phyloP scores from a whole-genome alignment of 2,797 vertebrate species.

The Salarias fasciatus region DNA sequence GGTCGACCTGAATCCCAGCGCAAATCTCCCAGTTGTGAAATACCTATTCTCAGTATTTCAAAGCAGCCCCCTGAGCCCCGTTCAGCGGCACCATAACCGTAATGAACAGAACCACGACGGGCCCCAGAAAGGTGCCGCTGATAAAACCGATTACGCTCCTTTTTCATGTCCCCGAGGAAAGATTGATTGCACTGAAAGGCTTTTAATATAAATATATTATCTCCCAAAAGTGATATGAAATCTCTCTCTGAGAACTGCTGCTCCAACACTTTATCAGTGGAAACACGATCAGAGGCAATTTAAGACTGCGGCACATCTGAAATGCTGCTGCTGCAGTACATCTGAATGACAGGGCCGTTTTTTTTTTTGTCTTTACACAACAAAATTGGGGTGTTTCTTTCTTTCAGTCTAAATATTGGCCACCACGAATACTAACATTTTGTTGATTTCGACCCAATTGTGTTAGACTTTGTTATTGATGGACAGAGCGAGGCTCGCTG shows the following conservation, averaged over 20 bases:
- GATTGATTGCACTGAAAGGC: constrained; percentile 77
- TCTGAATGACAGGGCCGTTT: constrained; percentile 45
- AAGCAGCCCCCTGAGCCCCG: constrained; percentile 69
- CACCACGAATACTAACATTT: neutral
- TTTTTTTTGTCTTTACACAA: constrained; percentile 23
- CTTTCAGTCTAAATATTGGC: constrained; percentile 43
- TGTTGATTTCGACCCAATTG: too few relatives aligned
- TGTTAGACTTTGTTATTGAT: neutral
- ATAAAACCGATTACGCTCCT: constrained; percentile 67
- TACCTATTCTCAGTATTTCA: constrained; percentile 77
- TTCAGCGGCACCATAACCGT: constrained; percentile 54
- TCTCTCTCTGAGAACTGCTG: constrained; percentile 68
- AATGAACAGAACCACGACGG: constrained; percentile 55
- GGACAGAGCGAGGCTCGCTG: neutral
- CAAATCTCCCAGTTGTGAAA: constrained; percentile 65
- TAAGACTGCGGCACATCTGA: constrained; percentile 49
- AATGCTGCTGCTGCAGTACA: constrained; percentile 48
- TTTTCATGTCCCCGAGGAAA: constrained; percentile 67
- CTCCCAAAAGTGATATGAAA: constrained; percentile 75
- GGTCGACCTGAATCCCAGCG: constrained; percentile 40
- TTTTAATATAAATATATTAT: constrained; percentile 76
- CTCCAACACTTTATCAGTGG: constrained; percentile 69
- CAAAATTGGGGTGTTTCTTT: constrained; percentile 38
- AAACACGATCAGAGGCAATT: constrained; percentile 68
- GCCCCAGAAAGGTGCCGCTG: constrained; percentile 60